Evolutionary conservation across 2,113 vertebrate species (phyloP), one percentile per base, ranked within the genome.

Genomic region (Aphyosemion australe): DNA sequence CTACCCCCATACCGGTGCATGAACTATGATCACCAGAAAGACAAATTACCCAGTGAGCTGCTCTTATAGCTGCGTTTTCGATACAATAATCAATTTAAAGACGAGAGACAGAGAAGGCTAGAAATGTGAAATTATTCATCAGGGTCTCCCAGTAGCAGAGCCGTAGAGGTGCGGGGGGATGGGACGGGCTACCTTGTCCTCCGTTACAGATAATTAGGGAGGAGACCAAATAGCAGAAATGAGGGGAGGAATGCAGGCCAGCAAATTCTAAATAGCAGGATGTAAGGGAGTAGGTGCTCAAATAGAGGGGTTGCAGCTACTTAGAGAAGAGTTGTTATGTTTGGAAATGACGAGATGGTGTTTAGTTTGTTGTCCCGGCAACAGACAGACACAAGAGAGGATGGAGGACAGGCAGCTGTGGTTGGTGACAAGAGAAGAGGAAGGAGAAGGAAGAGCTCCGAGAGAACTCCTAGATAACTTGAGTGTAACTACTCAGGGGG

Each of bases 101-200:
- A 79, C 65, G 68, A 60, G 83, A 61, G 76, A 89, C 82, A 83
- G 75, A 85, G 85, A 80, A 76, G 75, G 83, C 82, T 79, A 63
- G 82, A 87, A 88, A 85, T 81, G 84, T 90, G 86, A 90, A 92
- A 91, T 92, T 90, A 91, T 91, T 92, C 87, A 91, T 92, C 87
- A 80, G 71, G 83, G 82, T 77, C 78, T 88, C 77, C 87, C 77
- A 54, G 57, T 76, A 56, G 75, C 41, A 1, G 45, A 20, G 61
- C 49, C 62, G 71, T 43, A 20, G 72, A 83, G 62, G 58, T 74
- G 77, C 49, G 26, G 84, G 89, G 84, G 86, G 89, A 83, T 84
- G 87, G 88, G 79, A 52, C 53, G 45, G 78, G 65, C 85, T 86
- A 85, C 79, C 78, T 80, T 64, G 61, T 69, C 78, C 82, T 82